Evolutionary conservation across 2,888 invertebrate genomes (phyloP).

Genomic region (Pammene fasciana): DNA sequence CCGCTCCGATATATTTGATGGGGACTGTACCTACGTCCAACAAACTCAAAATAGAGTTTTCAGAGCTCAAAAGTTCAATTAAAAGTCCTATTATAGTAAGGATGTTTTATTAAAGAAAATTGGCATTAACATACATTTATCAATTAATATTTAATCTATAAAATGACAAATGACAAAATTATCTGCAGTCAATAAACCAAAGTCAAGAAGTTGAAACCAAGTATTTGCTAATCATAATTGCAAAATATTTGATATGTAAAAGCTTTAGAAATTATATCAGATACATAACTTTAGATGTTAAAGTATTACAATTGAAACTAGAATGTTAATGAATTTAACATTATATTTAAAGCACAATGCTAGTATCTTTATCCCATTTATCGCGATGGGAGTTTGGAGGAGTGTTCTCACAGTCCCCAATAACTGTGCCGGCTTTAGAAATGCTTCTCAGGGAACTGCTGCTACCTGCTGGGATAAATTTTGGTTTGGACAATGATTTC

Average conservation of each 20-base stretch:
- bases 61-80: too few species aligned
- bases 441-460: conserved; percentile 70
- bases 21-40: too few species aligned
- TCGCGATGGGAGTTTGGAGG: conserved; percentile 78
- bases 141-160: conserved; percentile 23
- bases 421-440: conserved; percentile 60
- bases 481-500: conserved; percentile 67
- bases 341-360: conserved; percentile 68
- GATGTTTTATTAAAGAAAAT: conserved; percentile 25
- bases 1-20: too few species aligned
- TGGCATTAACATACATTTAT: conserved; percentile 26
- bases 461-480: conserved; percentile 58
- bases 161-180: conserved; percentile 22
- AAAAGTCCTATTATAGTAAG: not conserved
- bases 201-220: conserved; percentile 23
- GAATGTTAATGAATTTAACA: not conserved
- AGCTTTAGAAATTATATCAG: conserved; percentile 8
- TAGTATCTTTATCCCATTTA: conserved; percentile 78
- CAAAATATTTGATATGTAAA: conserved; percentile 26
- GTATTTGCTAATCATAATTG: conserved; percentile 21
- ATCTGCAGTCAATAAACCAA: conserved; percentile 31
- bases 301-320: conserved; percentile 1
- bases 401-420: conserved; percentile 78
- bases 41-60: too few species aligned
- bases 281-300: conserved; percentile 9